phyloP scores from a whole-genome alignment of 2,797 vertebrate genomes.

The Sciurus carolinensis region DNA sequence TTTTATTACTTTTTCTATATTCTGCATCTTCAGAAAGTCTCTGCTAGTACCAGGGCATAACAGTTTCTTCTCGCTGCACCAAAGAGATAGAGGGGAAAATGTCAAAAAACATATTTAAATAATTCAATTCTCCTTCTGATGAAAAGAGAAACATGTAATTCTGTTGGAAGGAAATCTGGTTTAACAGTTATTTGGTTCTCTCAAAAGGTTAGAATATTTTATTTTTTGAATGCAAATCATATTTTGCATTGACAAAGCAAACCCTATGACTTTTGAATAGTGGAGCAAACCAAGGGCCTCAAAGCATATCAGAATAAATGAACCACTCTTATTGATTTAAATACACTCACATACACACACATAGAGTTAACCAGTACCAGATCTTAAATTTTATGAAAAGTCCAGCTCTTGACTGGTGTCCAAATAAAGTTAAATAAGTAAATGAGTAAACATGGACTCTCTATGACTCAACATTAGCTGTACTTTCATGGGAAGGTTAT shows the following conservation, averaged over 20 bases:
- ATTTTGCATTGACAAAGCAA: constrained; percentile 17
- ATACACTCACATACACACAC: neutral
- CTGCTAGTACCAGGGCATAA: neutral
- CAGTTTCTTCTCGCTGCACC: neutral
- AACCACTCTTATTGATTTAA: constrained; percentile 42
- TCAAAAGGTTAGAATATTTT: constrained; percentile 58
- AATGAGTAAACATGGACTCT: constrained; percentile 54
- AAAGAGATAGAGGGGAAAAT: neutral
- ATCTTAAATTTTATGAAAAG: constrained; percentile 52
- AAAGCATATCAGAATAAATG: constrained; percentile 49
- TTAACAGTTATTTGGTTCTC: constrained; percentile 46
- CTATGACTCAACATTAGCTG: constrained; percentile 37
- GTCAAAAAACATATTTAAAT: constrained; percentile 58
- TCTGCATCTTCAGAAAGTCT: constrained; percentile 58
- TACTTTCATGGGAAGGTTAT: neutral
- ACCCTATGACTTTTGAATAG: constrained; percentile 46
- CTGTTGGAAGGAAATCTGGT: constrained; percentile 41
- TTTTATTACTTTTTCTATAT: constrained; percentile 42
- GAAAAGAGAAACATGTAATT: constrained; percentile 30
- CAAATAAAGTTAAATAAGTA: constrained; percentile 26
- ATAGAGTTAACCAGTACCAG: neutral
- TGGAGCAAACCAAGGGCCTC: constrained; percentile 21
- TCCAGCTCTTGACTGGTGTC: constrained; percentile 19
- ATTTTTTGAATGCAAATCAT: constrained; percentile 45
- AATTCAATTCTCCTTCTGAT: constrained; percentile 32